These are phyloP conservation scores for Myotis planiceps DNA, from an alignment of 2,797 vertebrate species.

Conservation along the genomic window DNA sequence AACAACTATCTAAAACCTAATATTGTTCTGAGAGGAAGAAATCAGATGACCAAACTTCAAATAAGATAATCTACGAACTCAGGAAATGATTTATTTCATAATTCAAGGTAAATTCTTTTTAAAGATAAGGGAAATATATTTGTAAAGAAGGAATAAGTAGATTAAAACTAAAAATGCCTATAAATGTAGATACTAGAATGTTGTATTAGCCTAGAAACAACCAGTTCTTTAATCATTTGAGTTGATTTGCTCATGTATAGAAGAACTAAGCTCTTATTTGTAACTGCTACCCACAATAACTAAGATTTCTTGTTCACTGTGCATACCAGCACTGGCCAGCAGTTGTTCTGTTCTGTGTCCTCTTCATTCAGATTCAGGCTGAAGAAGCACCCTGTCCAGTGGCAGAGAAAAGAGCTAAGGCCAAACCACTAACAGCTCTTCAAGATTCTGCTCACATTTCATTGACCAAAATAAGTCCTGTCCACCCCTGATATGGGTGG, in stretches of 20 bases:
- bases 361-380: neutral
- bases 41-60: neutral
- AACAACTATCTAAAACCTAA: neutral
- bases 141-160: neutral
- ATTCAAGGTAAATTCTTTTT: neutral
- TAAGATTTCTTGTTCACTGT: neutral
- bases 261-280: neutral
- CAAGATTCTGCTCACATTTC: neutral
- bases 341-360: neutral
- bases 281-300: neutral
- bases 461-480: neutral
- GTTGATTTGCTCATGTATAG: neutral
- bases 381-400: neutral
- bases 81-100: neutral
- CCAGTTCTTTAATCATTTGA: neutral
- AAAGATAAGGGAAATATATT: neutral
- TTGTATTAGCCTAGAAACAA: neutral
- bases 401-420: neutral
- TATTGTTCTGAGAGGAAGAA: neutral
- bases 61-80: neutral
- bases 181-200: neutral
- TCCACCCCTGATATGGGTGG: no score
- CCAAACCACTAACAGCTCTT: neutral
- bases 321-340: neutral
- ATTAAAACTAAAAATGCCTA: neutral